These are phyloP conservation scores for Alfaro cultratus DNA, from an alignment of 2,797 vertebrate species.

Conservation along the genomic window DNA sequence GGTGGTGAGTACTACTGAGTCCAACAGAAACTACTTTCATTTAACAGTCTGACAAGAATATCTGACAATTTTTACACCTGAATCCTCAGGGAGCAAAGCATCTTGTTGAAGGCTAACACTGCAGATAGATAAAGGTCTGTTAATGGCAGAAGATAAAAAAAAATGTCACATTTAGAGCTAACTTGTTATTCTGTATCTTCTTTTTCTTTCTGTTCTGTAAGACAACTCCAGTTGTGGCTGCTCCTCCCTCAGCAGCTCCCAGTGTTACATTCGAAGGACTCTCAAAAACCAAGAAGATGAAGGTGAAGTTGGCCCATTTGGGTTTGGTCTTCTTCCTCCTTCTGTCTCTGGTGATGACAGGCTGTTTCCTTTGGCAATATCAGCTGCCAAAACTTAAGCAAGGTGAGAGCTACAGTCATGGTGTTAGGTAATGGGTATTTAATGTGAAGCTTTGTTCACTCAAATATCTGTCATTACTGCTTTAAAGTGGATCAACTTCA, in stretches of 20 bases:
- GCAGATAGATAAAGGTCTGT: neutral
- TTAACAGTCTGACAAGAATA: conserved; percentile 15
- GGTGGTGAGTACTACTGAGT: conserved; percentile 69
- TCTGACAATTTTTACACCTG: conserved; percentile 1
- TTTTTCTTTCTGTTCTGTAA: conserved; percentile 44
- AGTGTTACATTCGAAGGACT: conserved; percentile 68
- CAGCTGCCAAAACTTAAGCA: conserved; percentile 85
- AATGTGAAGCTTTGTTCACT: too few relatives aligned
- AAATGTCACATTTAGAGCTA: conserved; percentile 8
- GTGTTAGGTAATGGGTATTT: neutral
- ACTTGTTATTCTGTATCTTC: conserved; percentile 19
- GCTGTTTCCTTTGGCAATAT: conserved; percentile 96
- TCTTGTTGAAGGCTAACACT: neutral
- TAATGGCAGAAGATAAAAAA: neutral
- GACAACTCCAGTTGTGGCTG: conserved; percentile 60
- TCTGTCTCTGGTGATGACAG: conserved; percentile 88
- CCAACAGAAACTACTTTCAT: conserved; percentile 27
- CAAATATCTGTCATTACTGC: neutral
- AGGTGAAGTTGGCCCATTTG: conserved; percentile 85
- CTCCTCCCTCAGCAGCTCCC: conserved; percentile 36
- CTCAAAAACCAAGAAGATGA: conserved; percentile 73
- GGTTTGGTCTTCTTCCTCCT: conserved; percentile 86
- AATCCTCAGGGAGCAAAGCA: neutral
- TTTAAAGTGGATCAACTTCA: neutral
- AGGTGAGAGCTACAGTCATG: conserved; percentile 71